Conservation (phyloP, 1,140 invertebrate genomes). For the Macrobrachium nipponense region DNA sequence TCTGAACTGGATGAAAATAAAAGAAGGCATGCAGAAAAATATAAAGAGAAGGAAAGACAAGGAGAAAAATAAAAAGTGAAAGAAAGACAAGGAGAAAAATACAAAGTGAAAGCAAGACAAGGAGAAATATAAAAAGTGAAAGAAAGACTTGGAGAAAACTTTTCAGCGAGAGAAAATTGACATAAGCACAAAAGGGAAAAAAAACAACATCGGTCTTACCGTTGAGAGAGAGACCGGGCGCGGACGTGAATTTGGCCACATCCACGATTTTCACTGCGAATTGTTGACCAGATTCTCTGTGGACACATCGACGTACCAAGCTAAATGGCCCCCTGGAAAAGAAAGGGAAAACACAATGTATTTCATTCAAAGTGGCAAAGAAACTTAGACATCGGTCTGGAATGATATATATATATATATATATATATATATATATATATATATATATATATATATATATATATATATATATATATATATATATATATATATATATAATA, state of each 20-base stretch:
- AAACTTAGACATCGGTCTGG: not conserved
- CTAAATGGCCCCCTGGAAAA: conserved; percentile 93
- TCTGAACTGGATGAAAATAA: too few species aligned
- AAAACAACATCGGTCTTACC: conserved; percentile 75
- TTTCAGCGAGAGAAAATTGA: not conserved
- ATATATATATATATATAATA: not conserved
- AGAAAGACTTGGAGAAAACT: not conserved
- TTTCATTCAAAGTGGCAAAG: not conserved
- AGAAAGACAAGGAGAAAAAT: too few species aligned
- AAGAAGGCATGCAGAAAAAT: too few species aligned
- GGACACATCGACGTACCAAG: conserved; percentile 93
- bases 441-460: conserved; percentile 19
- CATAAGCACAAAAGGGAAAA: conserved; percentile 6
- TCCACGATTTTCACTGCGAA: conserved; percentile 99
- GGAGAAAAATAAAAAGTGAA: too few species aligned
- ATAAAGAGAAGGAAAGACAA: too few species aligned
- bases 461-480: conserved; percentile 15
- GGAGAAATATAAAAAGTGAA: too few species aligned
- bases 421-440: conserved; percentile 23
- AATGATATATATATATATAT: too few species aligned
- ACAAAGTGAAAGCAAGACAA: too few species aligned
- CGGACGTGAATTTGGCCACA: conserved; percentile 96
- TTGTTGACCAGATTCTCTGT: conserved; percentile 92
- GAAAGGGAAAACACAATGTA: not conserved
- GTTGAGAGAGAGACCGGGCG: conserved; percentile 93